phyloP scores from a whole-genome alignment of 2,888 invertebrate species.

The Iselma pallidipennis region DNA sequence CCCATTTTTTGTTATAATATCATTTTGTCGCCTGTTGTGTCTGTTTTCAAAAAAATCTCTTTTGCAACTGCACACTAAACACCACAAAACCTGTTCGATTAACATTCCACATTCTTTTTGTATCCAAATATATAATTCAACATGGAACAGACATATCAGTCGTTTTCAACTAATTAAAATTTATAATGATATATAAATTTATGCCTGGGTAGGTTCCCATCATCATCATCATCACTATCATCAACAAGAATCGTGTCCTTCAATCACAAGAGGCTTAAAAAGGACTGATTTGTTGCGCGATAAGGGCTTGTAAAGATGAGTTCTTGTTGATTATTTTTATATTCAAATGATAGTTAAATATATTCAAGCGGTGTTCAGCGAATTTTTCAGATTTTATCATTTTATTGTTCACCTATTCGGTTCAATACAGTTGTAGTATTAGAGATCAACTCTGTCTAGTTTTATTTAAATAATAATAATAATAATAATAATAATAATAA shows the following conservation, averaged over 20 bases:
- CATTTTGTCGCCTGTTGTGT: slow-evolving; percentile 1
- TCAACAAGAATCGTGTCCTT: background rate
- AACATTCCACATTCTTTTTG: slow-evolving; percentile 16
- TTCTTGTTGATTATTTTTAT: background rate
- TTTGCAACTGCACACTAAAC: slow-evolving; percentile 19
- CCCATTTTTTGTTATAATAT: background rate
- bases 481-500: too few species aligned
- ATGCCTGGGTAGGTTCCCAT: background rate
- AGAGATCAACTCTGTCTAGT: too few species aligned
- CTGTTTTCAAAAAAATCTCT: slow-evolving; percentile 18
- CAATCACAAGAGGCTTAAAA: background rate
- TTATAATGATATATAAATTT: background rate
- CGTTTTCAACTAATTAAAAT: slow-evolving; percentile 1
- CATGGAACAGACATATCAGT: background rate
- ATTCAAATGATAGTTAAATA: background rate
- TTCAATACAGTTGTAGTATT: too few species aligned
- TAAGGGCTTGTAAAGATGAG: background rate
- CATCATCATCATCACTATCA: background rate
- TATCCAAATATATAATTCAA: background rate
- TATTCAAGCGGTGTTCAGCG: background rate
- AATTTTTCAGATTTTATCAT: too few species aligned
- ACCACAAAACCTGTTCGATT: slow-evolving; percentile 23
- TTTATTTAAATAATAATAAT: too few species aligned
- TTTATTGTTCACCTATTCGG: too few species aligned
- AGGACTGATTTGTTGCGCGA: background rate